A percentile compares a stretch with the other conserved stretches of the same genome.
These are phyloP conservation scores for Sprattus sprattus DNA, from an alignment of 2,113 vertebrate species.

Conservation along the genomic window DNA sequence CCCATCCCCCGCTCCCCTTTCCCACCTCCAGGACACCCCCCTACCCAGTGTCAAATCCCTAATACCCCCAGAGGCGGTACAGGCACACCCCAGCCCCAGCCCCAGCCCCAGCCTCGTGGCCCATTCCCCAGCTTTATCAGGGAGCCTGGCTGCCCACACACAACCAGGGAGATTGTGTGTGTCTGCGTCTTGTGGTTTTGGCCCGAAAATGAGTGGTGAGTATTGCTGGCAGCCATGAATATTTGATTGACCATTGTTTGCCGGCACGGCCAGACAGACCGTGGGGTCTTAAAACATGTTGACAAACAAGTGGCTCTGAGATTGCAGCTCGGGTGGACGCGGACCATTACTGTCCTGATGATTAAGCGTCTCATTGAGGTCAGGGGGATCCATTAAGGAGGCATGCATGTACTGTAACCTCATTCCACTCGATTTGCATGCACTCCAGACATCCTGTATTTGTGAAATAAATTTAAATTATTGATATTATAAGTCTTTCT, in stretches of 20 bases:
- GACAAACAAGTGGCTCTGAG: background rate
- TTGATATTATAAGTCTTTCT: background rate
- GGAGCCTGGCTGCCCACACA: background rate
- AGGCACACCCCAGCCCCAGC: no score
- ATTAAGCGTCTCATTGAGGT: background rate
- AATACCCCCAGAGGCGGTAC: no score
- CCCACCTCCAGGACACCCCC: no score
- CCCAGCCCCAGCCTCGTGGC: no score
- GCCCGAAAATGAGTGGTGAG: background rate
- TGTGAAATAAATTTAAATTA: background rate
- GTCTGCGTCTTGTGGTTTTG: background rate
- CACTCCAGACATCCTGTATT: background rate
- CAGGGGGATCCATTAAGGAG: background rate
- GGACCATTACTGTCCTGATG: background rate
- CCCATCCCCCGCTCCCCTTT: no score
- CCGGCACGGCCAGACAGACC: background rate
- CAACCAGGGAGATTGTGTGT: background rate
- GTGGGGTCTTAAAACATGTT: conserved; percentile 7
- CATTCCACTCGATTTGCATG: background rate
- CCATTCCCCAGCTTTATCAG: no score
- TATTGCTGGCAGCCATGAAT: background rate
- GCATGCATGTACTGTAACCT: background rate
- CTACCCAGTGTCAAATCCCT: no score
- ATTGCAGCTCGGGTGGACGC: background rate
- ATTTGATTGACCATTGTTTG: conserved; percentile 3